Evolutionary conservation across 2,888 invertebrate species (phyloP).

Genomic region (Resseliella maxima): DNA sequence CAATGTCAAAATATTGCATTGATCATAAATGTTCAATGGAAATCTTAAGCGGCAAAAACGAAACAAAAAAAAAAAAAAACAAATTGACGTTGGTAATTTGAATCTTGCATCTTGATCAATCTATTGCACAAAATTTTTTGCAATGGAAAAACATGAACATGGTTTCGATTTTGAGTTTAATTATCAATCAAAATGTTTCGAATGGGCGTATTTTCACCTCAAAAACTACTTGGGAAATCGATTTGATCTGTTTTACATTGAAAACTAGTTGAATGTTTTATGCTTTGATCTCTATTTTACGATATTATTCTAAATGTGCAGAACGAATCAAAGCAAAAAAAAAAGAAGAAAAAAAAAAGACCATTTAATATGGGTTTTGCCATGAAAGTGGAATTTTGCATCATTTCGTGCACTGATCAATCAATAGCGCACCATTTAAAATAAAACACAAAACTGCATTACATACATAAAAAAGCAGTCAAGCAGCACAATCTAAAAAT

Average conservation of each 20-base stretch:
- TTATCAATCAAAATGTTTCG: background rate
- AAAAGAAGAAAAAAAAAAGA: background rate
- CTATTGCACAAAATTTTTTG: background rate
- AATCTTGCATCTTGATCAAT: background rate
- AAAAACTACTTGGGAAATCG: background rate
- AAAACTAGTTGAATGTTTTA: background rate
- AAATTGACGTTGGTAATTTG: background rate
- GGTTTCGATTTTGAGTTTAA: background rate
- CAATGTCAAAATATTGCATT: background rate
- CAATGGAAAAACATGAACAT: background rate
- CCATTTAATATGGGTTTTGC: background rate
- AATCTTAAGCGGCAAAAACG: background rate
- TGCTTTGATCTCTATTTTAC: background rate
- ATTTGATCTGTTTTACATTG: background rate
- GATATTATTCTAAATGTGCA: too few species aligned
- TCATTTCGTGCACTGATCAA: constrained; percentile 28
- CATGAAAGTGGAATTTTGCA: background rate
- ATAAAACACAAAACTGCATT: background rate
- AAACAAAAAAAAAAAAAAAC: background rate
- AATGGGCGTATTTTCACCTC: constrained; percentile 45
- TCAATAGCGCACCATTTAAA: background rate
- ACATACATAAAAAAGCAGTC: background rate
- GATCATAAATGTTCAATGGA: background rate
- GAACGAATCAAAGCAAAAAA: too few species aligned
- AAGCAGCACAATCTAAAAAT: background rate